Evolutionary conservation across 2,113 vertebrate species (phyloP).

Genomic region (Hippocampus guttulatus): DNA sequence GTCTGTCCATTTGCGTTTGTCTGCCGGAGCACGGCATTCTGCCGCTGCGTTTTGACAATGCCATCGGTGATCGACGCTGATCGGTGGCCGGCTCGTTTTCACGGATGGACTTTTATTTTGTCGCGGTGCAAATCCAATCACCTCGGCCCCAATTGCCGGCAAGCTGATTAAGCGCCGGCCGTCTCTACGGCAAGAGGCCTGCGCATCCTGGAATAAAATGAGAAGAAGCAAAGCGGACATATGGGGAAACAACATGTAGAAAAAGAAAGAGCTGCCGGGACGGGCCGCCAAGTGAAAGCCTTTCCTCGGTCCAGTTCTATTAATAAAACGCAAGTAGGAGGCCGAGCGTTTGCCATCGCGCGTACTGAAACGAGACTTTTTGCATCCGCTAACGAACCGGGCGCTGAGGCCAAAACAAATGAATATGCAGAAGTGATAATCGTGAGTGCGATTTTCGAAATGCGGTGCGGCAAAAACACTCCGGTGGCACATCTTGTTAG

Average conservation of each 20-base stretch:
- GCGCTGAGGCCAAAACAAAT: conserved; percentile 3
- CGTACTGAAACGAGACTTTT: conserved; percentile 38
- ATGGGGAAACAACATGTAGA: neutral
- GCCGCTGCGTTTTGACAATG: conserved; percentile 11
- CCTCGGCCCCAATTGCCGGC: conserved; percentile 25
- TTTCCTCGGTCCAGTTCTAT: conserved; percentile 61
- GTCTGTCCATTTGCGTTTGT: too few relatives aligned
- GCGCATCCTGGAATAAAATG: neutral
- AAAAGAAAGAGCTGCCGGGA: conserved; percentile 29
- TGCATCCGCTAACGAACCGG: conserved; percentile 29
- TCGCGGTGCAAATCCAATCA: conserved; percentile 27
- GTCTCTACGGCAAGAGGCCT: neutral
- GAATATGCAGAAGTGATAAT: neutral
- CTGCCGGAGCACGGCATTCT: too few relatives aligned
- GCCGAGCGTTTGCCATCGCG: conserved; percentile 39
- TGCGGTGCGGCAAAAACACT: too few relatives aligned
- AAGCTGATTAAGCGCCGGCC: conserved; percentile 32
- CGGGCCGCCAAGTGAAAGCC: conserved; percentile 35
- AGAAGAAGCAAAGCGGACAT: neutral
- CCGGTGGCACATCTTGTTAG: conserved; percentile 10
- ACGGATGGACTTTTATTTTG: conserved; percentile 25
- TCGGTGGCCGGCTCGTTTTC: too few relatives aligned
- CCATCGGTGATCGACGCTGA: conserved; percentile 6
- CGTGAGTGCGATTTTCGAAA: too few relatives aligned
- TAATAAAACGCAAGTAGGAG: conserved; percentile 65